Conservation (phyloP, 2,797 vertebrate species). For the Poeciliopsis turneri region DNA sequence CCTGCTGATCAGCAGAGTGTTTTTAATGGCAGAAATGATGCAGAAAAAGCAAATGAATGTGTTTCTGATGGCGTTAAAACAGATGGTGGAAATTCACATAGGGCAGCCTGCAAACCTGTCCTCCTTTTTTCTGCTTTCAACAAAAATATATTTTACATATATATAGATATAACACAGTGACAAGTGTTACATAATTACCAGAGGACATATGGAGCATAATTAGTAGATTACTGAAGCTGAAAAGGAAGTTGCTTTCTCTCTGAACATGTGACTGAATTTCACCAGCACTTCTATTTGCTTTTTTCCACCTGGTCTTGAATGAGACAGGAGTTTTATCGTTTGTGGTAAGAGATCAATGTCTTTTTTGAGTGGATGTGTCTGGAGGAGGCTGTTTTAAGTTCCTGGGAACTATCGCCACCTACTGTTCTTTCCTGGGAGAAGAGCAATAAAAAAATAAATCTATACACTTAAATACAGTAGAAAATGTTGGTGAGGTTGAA, state of each 20-base stretch:
- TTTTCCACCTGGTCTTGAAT: background rate
- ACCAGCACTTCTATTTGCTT: background rate
- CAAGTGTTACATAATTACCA: background rate
- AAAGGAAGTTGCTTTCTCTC: background rate
- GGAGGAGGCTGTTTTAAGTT: background rate
- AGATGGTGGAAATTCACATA: slow-evolving; percentile 46
- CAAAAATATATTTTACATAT: background rate
- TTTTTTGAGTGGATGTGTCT: background rate
- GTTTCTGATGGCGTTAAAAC: slow-evolving; percentile 38
- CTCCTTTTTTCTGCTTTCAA: background rate
- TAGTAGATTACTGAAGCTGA: background rate
- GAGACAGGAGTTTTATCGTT: background rate
- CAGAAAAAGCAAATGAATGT: slow-evolving; percentile 49
- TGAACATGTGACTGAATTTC: background rate
- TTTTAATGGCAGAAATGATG: slow-evolving; percentile 44
- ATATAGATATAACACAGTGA: too few relatives aligned
- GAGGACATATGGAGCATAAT: background rate
- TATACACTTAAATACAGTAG: background rate
- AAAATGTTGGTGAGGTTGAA: background rate
- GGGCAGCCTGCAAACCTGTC: slow-evolving; percentile 16
- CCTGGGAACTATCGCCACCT: slow-evolving; percentile 59
- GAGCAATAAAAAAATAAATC: slow-evolving; percentile 19
- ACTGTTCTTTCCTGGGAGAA: slow-evolving; percentile 29
- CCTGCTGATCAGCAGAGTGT: slow-evolving; percentile 16
- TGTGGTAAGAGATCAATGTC: background rate